A percentile compares a stretch with the other conserved stretches of the same genome.
phyloP scores from a whole-genome alignment of 1,140 invertebrate genomes.

The Zophobas atratus region DNA sequence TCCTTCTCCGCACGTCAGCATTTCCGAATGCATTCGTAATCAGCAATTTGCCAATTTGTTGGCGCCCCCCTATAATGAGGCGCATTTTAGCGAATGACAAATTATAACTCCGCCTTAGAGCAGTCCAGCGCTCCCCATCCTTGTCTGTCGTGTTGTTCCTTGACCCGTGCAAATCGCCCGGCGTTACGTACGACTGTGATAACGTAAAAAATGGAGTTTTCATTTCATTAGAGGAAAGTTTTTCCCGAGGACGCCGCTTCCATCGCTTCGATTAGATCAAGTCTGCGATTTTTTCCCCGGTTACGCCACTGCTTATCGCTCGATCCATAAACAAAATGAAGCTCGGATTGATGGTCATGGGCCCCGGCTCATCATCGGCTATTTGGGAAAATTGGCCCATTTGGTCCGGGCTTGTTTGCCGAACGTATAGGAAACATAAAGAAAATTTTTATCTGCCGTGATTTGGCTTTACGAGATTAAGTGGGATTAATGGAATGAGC shows the following conservation, averaged over 20 bases:
- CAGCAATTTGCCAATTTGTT: conserved; percentile 37
- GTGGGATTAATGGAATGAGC: too few species aligned
- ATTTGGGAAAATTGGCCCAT: neutral
- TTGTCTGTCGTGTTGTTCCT: conserved; percentile 4
- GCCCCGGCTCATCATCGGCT: neutral
- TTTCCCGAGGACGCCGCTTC: neutral
- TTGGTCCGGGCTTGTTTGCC: too few species aligned
- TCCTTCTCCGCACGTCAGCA: neutral
- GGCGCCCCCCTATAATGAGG: conserved; percentile 21
- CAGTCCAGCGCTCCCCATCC: neutral
- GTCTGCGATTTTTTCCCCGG: neutral
- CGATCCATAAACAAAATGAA: neutral
- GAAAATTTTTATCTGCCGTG: too few species aligned
- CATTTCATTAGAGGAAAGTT: neutral
- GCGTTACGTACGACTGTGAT: conserved; percentile 13
- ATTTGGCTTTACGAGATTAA: too few species aligned
- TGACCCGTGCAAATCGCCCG: conserved; percentile 32
- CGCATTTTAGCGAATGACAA: conserved; percentile 33
- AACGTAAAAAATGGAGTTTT: conserved; percentile 24
- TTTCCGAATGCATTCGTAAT: conserved; percentile 12
- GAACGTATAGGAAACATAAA: too few species aligned
- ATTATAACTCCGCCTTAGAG: conserved; percentile 22
- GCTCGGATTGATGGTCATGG: neutral
- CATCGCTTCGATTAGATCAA: neutral
- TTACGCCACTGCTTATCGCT: neutral